Base-by-base conservation (phyloP, 2,888 invertebrate genomes). In the Pomacea canaliculata region DNA sequence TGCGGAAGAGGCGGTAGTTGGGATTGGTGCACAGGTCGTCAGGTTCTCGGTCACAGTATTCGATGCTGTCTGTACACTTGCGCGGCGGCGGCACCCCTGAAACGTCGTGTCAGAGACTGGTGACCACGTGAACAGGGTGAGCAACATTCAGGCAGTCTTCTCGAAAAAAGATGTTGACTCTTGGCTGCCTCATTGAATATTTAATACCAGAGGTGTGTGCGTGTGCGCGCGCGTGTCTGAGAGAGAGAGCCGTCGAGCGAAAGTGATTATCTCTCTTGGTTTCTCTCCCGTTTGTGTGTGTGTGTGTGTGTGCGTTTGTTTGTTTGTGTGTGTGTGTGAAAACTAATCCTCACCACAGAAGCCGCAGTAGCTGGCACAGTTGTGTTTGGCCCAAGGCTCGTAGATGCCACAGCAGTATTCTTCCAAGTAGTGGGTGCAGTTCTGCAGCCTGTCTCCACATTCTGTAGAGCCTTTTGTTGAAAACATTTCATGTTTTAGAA, bases 281-380 rank as follows among this genome's bases (percentile, higher is more conserved):
- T 37, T 37, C 37, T 37, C 37, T 37, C 1, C 37, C 37, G 37
- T 37, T 37, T 37, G 37, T 37, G 37, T 37, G 37, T 37, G 37
- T 37, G 37, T 37, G 37, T 37, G 37, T 37, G 37, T 37, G 37
- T 37, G 37, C 5, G 37, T 37, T 3, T 37, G 37, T 37, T 3
- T 37, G 37, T 37, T 0, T 37, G 37, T 37, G 37, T 37, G 37
- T 37, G 37, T 37, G 37, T 37, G 37, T 5, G 5, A 37, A 37
- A 37, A 37, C 8, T 7, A 56, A 63, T 63, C 12, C 68, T 19
- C 37, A 68, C 68, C 68, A 37, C 86, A 86, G 81, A 80, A 85
- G 46, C 85, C 86, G 78, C 86, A 86, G 80, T 80, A 85, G 73
- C 85, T 80, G 69, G 84, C 65, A 76, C 86, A 86, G 79, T 85